Conservation (phyloP, 1,140 invertebrate species). For the Drosophila mauritiana region DNA sequence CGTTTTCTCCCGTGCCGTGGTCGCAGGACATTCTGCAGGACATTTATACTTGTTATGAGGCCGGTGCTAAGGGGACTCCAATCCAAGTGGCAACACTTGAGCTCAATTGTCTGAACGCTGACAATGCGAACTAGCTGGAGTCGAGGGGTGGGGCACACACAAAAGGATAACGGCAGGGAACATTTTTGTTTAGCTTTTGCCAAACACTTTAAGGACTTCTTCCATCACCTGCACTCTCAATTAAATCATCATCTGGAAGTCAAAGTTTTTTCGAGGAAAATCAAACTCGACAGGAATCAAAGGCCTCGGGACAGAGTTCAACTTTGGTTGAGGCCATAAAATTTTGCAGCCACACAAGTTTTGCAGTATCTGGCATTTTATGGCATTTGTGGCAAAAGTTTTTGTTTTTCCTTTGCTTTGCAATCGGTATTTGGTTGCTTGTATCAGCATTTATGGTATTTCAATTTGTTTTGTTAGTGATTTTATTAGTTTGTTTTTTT, state of each 20-base stretch:
- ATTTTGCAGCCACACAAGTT: slow-evolving; percentile 38
- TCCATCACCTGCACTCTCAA: slow-evolving; percentile 30
- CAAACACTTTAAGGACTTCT: slow-evolving; percentile 31
- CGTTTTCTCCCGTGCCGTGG: neutral
- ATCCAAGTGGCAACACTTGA: slow-evolving; percentile 64
- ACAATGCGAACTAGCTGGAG: slow-evolving; percentile 58
- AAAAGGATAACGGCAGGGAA: slow-evolving; percentile 12
- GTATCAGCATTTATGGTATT: slow-evolving; percentile 58
- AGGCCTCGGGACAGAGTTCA: slow-evolving; percentile 3
- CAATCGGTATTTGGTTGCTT: slow-evolving; percentile 13
- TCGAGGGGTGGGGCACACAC: neutral
- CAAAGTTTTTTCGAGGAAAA: slow-evolving; percentile 17
- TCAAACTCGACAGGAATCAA: slow-evolving; percentile 13
- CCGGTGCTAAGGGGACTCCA: slow-evolving; percentile 14
- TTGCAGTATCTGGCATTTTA: slow-evolving; percentile 59
- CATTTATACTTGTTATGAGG: slow-evolving; percentile 75
- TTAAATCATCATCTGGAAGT: slow-evolving; percentile 46
- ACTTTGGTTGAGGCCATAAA: slow-evolving; percentile 37
- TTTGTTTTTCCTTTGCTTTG: slow-evolving; percentile 8
- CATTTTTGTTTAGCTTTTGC: slow-evolving; percentile 10
- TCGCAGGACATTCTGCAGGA: slow-evolving; percentile 36
- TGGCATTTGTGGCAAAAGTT: slow-evolving; percentile 45
- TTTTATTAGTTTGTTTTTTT: slow-evolving; percentile 43
- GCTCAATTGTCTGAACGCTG: slow-evolving; percentile 78
- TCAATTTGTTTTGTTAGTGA: slow-evolving; percentile 46